phyloP scores from a whole-genome alignment of 2,888 invertebrate species.

The Noctua fimbriata region DNA sequence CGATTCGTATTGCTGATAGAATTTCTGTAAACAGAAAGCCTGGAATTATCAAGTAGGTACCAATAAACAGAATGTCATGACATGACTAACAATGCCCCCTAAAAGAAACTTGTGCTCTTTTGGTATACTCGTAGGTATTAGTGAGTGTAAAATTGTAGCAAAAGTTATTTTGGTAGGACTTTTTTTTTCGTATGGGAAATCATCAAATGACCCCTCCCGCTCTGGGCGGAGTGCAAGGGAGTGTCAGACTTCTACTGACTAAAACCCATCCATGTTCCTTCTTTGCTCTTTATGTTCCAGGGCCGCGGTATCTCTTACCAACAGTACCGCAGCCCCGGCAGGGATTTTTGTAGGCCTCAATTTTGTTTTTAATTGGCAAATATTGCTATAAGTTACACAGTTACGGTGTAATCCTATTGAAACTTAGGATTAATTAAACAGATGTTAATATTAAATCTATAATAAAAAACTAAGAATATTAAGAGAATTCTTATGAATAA shows the following conservation, averaged over 20 bases:
- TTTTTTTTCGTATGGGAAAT: too few relatives aligned
- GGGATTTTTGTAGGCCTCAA: neutral
- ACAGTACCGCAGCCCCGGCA: too few relatives aligned
- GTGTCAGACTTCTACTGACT: too few relatives aligned
- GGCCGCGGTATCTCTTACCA: too few relatives aligned
- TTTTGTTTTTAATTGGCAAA: neutral
- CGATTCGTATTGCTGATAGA: neutral
- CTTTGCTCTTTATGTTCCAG: too few relatives aligned
- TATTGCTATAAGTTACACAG: neutral
- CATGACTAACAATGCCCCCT: neutral
- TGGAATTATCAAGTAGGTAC: neutral
- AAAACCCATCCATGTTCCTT: too few relatives aligned
- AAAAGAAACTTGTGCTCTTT: neutral
- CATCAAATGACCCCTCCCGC: too few relatives aligned
- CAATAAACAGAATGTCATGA: neutral
- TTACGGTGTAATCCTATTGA: neutral
- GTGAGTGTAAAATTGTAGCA: neutral
- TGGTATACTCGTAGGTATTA: neutral
- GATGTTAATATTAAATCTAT: conserved; percentile 2
- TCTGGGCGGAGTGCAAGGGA: too few relatives aligned
- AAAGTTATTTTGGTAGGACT: neutral
- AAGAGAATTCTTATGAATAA: conserved; percentile 8
- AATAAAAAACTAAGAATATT: conserved; percentile 1
- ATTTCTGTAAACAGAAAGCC: neutral
- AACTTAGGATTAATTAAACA: neutral